Percentiles rank a stretch among this genome's conserved stretches.
Conservation (phyloP, 2,888 invertebrate species). For the Drosophila affinis region DNA sequence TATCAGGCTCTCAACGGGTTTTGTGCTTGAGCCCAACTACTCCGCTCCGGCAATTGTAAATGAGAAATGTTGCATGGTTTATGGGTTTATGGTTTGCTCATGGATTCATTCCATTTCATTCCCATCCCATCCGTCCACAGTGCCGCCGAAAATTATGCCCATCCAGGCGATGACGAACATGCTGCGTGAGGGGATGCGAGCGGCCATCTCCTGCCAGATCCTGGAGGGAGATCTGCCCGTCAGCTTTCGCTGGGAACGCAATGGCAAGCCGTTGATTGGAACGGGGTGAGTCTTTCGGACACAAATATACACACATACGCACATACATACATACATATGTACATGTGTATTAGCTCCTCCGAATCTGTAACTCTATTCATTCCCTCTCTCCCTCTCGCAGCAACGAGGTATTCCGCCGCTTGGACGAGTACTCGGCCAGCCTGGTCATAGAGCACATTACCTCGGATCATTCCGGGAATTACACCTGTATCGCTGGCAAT, state of each 20-base stretch:
- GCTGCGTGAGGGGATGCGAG: conserved; percentile 92
- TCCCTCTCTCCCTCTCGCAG: conserved; percentile 49
- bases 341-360: too few relatives aligned
- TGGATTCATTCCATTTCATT: not conserved
- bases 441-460: conserved; percentile 93
- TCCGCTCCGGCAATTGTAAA: conserved; percentile 62
- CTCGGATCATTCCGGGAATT: conserved; percentile 94
- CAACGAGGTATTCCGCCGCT: conserved; percentile 86
- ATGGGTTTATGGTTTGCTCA: conserved; percentile 8
- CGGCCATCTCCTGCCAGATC: conserved; percentile 95
- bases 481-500: conserved; percentile 94
- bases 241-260: conserved; percentile 95
- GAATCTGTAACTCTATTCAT: not conserved
- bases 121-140: conserved; percentile 83
- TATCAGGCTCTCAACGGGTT: conserved; percentile 52
- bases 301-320: too few relatives aligned
- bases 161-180: conserved; percentile 92
- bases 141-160: conserved; percentile 93
- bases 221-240: conserved; percentile 96
- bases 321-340: too few relatives aligned
- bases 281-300: conserved; percentile 84
- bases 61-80: conserved; percentile 31
- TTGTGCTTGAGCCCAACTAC: conserved; percentile 66
- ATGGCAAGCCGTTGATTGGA: conserved; percentile 90
- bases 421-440: conserved; percentile 94